These are phyloP conservation scores for Xenopus borealis DNA, from an alignment of 2,113 vertebrate genomes.

Conservation along the genomic window DNA sequence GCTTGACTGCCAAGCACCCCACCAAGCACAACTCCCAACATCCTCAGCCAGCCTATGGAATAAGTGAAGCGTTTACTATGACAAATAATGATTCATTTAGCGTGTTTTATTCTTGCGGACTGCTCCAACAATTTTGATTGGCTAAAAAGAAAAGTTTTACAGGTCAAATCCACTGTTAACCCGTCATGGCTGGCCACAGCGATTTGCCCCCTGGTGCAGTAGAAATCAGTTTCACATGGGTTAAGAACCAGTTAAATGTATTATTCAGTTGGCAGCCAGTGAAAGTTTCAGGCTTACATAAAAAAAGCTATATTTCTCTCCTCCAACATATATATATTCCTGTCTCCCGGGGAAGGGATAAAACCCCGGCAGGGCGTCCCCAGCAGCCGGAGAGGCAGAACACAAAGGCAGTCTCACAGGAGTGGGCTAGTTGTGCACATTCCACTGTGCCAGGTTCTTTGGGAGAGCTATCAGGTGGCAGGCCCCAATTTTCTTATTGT, in stretches of 20 bases:
- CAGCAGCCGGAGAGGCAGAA: constrained; percentile 30
- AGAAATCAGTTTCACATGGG: neutral
- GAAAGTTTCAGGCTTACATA: constrained; percentile 17
- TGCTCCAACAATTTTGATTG: too few relatives aligned
- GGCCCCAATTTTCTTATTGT: constrained; percentile 64
- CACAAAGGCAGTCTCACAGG: constrained; percentile 42
- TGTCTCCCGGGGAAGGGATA: constrained; percentile 25
- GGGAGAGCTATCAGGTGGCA: constrained; percentile 62
- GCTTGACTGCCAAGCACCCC: too few relatives aligned
- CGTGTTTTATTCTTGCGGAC: too few relatives aligned
- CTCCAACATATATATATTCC: constrained; percentile 43
- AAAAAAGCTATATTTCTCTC: constrained; percentile 41
- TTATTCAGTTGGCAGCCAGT: constrained; percentile 7
- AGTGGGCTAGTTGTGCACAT: constrained; percentile 30
- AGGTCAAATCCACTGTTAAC: neutral
- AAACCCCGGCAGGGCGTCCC: too few relatives aligned
- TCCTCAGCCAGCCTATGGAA: too few relatives aligned
- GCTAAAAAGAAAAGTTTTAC: too few relatives aligned
- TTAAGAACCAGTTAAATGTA: constrained; percentile 13
- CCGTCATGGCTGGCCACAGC: neutral
- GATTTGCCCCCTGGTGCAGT: neutral
- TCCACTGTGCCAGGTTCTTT: constrained; percentile 53
- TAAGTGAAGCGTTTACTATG: too few relatives aligned
- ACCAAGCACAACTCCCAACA: too few relatives aligned
- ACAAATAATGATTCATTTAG: too few relatives aligned